Base-by-base conservation (phyloP, 2,797 vertebrate species). In the Tamandua tetradactyla region DNA sequence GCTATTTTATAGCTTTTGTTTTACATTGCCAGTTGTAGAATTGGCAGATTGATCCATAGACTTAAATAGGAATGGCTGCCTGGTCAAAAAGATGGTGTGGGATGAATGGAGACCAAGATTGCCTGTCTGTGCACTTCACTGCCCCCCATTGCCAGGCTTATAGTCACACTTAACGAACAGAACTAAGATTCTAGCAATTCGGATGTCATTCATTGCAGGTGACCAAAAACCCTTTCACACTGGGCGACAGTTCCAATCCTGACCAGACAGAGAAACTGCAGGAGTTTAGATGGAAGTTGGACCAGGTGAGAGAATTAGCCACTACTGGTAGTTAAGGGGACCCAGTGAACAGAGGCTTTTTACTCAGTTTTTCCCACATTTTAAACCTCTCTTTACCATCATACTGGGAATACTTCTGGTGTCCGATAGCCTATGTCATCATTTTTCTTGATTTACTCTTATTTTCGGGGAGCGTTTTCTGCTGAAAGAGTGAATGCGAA, bases 161-260 rank as follows among this genome's bases (percentile, higher is more conserved):
- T 59, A 44, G 81, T 74, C 61, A 85, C 1, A 27, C 30, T 47
- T 78, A 7, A 44, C 44, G 42, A 37, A 27, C 14, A n/a, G 57
- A 90, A 32, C 42, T 4, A 35, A 37, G 59, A 3, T 66, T 27
- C 40, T 59, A 69, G 85, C n/a, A 86, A 13, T 87, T 68, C 74
- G 44, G 35, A 42, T 91, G 32, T 30, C 40, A 0, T 79, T 72
- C 89, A 27, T 62, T 87, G 0, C 94, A 99, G 99, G 98, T 99
- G 10, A 98, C 98, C 97, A 99, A 98, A 95, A 99, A 99, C 95
- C 99, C 99, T 25, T 99, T 99, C 95, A 93, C 98, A 0, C 98
- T 99, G 91, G 99, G 99, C 0, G 99, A 99, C 98, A 99, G 99
- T 93, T 95, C 98, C 3, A 23, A 0, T 0, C 57, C 97, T 0